Evolutionary conservation across 1,140 invertebrate genomes (phyloP), one percentile per base, ranked within the genome.

Genomic region (Drosophila baimaii): DNA sequence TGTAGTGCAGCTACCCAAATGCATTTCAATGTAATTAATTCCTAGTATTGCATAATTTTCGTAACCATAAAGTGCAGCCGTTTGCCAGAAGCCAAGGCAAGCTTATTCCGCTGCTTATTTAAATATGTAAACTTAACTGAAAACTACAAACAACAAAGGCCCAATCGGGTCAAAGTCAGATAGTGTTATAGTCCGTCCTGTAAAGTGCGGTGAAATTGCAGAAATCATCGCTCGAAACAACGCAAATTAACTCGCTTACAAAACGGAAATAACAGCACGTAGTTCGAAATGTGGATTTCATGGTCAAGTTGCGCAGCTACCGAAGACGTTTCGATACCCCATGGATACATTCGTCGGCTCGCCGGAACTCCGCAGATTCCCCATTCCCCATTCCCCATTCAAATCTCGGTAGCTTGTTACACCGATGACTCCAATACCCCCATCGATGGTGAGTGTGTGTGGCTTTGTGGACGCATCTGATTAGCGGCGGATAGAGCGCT

Each of bases 131-230:
- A 51, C 47, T 27, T 17, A 47, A 17, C 33, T 41, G 27, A 51
- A 69, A 69, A 79, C 81, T 69, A 54, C 31, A 54, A n/a, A 63
- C 72, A 68, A 56, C 39, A 56, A 61, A 25, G 58, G 37, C n/a
- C n/a, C n/a, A 88, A 89, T 58, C 68, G 80, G 84, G 84, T 88
- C 84, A 88, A 88, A 89, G 84, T 88, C 84, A 88, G 68, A 62
- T 56, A 61, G 58, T 75, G 77, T 54, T 78, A 78, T 73, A 44
- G 61, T 44, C 37, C 51, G 64, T 62, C 72, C 54, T 47, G n/a
- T 25, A 44, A 37, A 65, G 55, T 76, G 58, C 71, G 72, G 66
- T 69, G 74, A 78, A 77, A 83, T 88, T 82, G 72, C 83, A 73
- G 51, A 77, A 86, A 81, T 77, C 77, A 37, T 51, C 47, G 65